phyloP scores from a whole-genome alignment of 2,797 vertebrate species.

The Labroides dimidiatus region DNA sequence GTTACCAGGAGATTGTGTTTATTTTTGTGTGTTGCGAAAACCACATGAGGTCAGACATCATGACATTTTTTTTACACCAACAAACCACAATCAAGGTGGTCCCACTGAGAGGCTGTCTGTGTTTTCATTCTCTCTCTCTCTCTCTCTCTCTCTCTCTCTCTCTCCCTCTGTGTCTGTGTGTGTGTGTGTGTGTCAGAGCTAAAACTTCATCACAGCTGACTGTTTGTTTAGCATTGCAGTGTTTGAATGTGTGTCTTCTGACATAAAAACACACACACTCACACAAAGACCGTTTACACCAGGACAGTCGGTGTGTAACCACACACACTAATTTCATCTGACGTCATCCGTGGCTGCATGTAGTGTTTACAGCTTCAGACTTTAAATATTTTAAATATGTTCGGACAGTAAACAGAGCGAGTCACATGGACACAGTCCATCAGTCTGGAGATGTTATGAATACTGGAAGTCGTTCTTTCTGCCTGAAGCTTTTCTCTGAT shows the following conservation, averaged over 20 bases:
- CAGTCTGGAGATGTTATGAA: not conserved
- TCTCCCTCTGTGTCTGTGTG: too few relatives aligned
- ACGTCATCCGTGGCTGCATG: conserved; percentile 14
- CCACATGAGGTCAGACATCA: too few relatives aligned
- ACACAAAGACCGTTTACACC: conserved; percentile 13
- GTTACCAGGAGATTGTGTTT: too few relatives aligned
- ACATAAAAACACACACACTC: not conserved
- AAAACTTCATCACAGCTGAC: conserved; percentile 42
- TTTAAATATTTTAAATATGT: conserved; percentile 4
- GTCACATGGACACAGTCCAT: not conserved
- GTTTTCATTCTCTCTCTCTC: not conserved
- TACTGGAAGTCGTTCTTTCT: not conserved
- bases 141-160: too few relatives aligned
- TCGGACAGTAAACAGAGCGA: conserved; percentile 22
- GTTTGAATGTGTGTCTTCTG: conserved; percentile 29
- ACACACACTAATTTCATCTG: not conserved
- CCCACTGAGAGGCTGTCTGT: conserved; percentile 14
- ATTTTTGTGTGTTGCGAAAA: too few relatives aligned
- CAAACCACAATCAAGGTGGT: conserved; percentile 45
- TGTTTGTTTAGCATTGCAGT: conserved; percentile 53
- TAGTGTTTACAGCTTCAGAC: conserved; percentile 20
- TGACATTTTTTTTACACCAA: conserved; percentile 32
- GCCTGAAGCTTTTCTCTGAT: not conserved
- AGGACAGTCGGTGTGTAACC: conserved; percentile 2
- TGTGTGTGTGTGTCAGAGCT: conserved; percentile 17